Evolutionary conservation across 2,113 vertebrate species (phyloP), one percentile per base, ranked within the genome.

Genomic region (Nothoprocta pentlandii): DNA sequence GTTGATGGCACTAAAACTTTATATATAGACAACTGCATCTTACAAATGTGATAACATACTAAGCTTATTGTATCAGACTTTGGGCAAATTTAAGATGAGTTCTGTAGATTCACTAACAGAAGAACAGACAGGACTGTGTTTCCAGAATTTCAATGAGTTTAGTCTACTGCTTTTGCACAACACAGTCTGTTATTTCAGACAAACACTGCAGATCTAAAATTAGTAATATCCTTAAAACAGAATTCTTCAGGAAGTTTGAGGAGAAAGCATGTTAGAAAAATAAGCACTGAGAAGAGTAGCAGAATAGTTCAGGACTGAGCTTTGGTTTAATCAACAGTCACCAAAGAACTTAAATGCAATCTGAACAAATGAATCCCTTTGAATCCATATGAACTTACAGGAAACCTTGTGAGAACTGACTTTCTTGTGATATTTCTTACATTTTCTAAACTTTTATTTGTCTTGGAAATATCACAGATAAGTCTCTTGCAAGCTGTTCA

Each of bases 131-230:
- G 78, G 51, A 56, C 67, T 94, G 87, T 20, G 16, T 92, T 96
- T 96, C 88, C 77, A 96, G 96, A 96, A 97, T 97, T 96, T 97
- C 95, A 97, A 97, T 36, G 4, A 82, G 92, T 94, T 97, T 75
- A 96, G 95, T 97, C 93, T 96, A 87, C 81, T 96, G 95, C 89
- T 94, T 95, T 95, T 90, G 77, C 59, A 80, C 56, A 91, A 64
- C 92, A n/a, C 36, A 1, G 19, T 34, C 74, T 94, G 87, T 41
- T 86, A 61, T 76, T 95, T 90, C 80, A 95, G 80, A 89, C 61
- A 91, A 95, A 82, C 41, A 94, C 92, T 3, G 34, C 34, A 8
- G 58, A 90, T 90, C 87, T 71, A 41, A 90, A 96, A 93, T 90
- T 64, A 95, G 73, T 73, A 84, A 91, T 34, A 86, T 30, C 47